Base-by-base conservation (phyloP, 1,140 invertebrate species). In the Gryon sp. region DNA sequence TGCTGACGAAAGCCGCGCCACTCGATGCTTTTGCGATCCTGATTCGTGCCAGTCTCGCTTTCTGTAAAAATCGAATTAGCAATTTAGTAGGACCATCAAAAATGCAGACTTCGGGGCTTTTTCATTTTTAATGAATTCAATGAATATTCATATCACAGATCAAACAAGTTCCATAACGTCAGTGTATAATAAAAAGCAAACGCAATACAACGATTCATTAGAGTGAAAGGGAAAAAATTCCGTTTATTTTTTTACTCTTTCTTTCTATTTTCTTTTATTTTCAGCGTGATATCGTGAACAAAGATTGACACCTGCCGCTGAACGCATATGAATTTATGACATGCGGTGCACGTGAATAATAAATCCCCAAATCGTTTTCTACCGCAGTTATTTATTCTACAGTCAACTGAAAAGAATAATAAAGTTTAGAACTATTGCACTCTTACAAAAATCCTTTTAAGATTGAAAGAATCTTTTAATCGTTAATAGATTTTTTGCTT, bases 1-100 rank as follows among this genome's bases (percentile, higher is more conserved):
- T 99, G 84, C 92, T 97, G 45, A 99, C 96, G 89, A 99, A 99
- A 3, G 98, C 98, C 4, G 98, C 98, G n/a, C 98, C 98, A 45
- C 96, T 98, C 3, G 98, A 99, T 22, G 99, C 98, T 87, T 99
- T 99, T 22, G 98, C 98, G 86, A 99, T 98, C 74, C 97, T 93
- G 81, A 99, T 99, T 73, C 98, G 92, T 32, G 98, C 97, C 86
- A 99, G 91, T 74, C 98, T 93, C 24, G 98, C 98, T 97, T 99
- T 99, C 98, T 99, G 93, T 20, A 94, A 93, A n/a, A 45, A 79
- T 7, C 45, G 40, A 78, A 76, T 53, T 43, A 46, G 20, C 34
- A 20, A 57, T 48, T 52, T 48, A 50, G 24, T 24, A 9, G 5
- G 6, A 12, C 2, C 43, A 15, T 41, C 38, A 55, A 30, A 55